These are phyloP conservation scores for Nymphalis c-album DNA, from an alignment of 2,888 invertebrate species.

Conservation along the genomic window DNA sequence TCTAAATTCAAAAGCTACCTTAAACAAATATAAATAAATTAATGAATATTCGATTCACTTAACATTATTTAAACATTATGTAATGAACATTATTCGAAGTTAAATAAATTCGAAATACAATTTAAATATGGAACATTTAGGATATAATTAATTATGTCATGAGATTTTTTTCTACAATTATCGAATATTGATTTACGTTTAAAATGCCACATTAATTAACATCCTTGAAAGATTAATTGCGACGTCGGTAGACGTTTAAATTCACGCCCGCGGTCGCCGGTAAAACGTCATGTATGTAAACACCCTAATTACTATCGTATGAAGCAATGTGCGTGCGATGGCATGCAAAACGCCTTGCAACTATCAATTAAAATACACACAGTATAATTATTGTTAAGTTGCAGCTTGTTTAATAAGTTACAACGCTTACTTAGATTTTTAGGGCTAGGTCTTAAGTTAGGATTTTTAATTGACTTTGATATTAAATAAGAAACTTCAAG, in stretches of 20 bases:
- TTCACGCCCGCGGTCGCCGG: constrained; percentile 18
- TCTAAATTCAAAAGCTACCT: neutral
- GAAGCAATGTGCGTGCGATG: constrained; percentile 24
- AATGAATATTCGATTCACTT: constrained; percentile 10
- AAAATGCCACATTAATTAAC: constrained; percentile 9
- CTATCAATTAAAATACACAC: constrained; percentile 29
- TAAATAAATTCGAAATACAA: neutral
- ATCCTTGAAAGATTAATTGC: constrained; percentile 10
- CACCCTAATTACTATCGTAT: constrained; percentile 17
- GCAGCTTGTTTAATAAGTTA: constrained; percentile 6
- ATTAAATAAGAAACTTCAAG: too few relatives aligned
- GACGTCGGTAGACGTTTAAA: constrained; percentile 5
- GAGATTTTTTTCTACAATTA: neutral
- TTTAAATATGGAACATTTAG: neutral
- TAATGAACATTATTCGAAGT: neutral
- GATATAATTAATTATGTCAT: neutral
- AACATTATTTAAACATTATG: neutral
- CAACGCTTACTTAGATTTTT: constrained; percentile 9
- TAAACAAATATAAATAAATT: constrained; percentile 3
- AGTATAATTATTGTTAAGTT: constrained; percentile 28
- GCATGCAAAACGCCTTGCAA: constrained; percentile 21
- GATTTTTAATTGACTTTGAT: neutral
- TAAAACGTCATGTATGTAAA: constrained; percentile 21
- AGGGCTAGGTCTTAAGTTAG: neutral
- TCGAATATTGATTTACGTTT: constrained; percentile 2